These are phyloP conservation scores for Catocala nupta DNA, from an alignment of 2,888 invertebrate species.

Conservation along the genomic window DNA sequence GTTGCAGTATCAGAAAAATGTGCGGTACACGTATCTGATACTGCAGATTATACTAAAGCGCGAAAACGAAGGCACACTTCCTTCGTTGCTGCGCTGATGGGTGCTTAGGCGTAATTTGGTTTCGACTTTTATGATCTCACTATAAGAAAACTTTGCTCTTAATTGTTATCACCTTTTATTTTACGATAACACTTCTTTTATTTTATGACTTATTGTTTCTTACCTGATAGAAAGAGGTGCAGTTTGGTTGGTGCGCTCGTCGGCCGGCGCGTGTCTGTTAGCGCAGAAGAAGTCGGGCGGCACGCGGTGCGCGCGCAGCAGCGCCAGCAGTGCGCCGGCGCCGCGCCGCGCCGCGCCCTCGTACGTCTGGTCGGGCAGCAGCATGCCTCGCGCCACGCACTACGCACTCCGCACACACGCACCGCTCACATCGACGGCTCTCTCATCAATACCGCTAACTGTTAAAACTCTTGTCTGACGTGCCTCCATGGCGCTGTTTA, in stretches of 20 bases:
- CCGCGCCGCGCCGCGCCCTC: slow-evolving; percentile 74
- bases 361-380: slow-evolving; percentile 94
- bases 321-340: slow-evolving; percentile 52
- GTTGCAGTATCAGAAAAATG: too few species aligned
- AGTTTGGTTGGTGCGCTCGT: slow-evolving; percentile 15
- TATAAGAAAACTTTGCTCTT: too few species aligned
- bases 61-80: too few species aligned
- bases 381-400: slow-evolving; percentile 84
- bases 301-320: slow-evolving; percentile 87
- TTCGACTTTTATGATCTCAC: too few species aligned
- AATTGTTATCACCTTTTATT: too few species aligned
- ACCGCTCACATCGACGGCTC: slow-evolving; percentile 4
- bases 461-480: slow-evolving; percentile 7
- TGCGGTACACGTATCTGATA: too few species aligned
- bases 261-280: slow-evolving; percentile 71
- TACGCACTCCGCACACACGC: background rate
- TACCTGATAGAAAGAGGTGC: slow-evolving; percentile 20
- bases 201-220: background rate
- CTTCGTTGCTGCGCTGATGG: too few species aligned
- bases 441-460: slow-evolving; percentile 9
- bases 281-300: slow-evolving; percentile 93
- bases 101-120: too few species aligned
- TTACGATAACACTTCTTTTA: too few species aligned
- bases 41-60: too few species aligned
- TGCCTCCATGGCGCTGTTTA: slow-evolving; percentile 12